These are phyloP conservation scores for Graphium colonna DNA, from an alignment of 2,888 invertebrate genomes.

Conservation along the genomic window DNA sequence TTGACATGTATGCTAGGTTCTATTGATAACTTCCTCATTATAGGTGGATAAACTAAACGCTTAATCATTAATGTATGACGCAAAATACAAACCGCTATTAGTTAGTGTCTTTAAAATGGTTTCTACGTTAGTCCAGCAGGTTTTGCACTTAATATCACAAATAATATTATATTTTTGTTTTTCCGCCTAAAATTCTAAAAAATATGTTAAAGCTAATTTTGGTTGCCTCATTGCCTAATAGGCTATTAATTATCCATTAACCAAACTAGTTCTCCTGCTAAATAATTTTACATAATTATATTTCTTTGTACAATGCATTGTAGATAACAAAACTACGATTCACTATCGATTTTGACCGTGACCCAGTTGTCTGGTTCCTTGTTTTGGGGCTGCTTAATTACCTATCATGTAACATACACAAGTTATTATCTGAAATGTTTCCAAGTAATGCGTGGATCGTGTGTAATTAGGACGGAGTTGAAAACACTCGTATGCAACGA, in stretches of 20 bases:
- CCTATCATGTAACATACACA: slow-evolving; percentile 9
- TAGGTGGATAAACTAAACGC: slow-evolving; percentile 3
- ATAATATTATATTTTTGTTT: too few species aligned
- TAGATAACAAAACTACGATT: slow-evolving; percentile 23
- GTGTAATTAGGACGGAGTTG: not conserved
- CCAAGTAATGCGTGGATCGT: not conserved
- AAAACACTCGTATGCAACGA: slow-evolving; percentile 4
- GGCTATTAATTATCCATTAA: not conserved
- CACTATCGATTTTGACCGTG: slow-evolving; percentile 49
- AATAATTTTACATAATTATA: not conserved
- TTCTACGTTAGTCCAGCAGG: not conserved
- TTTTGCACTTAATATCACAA: too few species aligned
- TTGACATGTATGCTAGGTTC: slow-evolving; percentile 24
- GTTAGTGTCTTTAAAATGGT: too few species aligned
- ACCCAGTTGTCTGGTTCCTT: slow-evolving; percentile 42
- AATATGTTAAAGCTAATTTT: not conserved
- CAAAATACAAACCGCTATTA: not conserved
- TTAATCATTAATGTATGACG: slow-evolving; percentile 1
- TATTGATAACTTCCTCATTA: slow-evolving; percentile 38
- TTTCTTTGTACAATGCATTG: not conserved
- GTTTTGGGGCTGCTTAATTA: slow-evolving; percentile 9
- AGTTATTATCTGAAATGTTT: slow-evolving; percentile 5
- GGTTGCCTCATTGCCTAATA: not conserved
- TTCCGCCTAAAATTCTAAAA: not conserved
- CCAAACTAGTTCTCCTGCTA: not conserved